Conservation (phyloP, 2,113 vertebrate species). For the Vulpes ferrilata region DNA sequence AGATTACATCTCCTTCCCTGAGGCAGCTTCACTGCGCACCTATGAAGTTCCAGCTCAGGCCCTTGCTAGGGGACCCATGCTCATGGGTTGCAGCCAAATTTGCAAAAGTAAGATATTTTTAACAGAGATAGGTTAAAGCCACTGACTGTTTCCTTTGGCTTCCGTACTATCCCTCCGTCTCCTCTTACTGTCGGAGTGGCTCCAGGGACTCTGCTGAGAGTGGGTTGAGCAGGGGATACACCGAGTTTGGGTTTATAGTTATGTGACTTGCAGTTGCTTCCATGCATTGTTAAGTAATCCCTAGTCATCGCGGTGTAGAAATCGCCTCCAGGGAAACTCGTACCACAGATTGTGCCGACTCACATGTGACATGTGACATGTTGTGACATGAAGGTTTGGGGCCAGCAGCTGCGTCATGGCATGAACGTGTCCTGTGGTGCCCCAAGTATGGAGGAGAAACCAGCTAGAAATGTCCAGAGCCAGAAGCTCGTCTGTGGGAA, state of each 20-base stretch:
- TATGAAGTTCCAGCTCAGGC: neutral
- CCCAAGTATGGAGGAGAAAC: neutral
- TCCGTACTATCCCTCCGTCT: neutral
- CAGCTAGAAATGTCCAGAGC: neutral
- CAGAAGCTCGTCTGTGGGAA: neutral
- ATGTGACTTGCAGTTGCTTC: neutral
- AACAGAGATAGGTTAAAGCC: neutral
- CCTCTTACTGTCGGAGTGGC: neutral
- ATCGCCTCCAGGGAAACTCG: conserved; percentile 3
- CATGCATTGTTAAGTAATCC: neutral
- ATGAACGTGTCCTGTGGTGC: neutral
- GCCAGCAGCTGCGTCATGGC: neutral
- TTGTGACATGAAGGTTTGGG: conserved; percentile 16
- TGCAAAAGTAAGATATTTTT: neutral
- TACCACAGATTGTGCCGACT: neutral
- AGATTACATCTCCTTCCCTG: accelerated
- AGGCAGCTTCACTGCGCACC: neutral
- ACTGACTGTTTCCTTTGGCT: neutral
- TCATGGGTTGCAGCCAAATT: neutral
- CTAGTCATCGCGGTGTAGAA: conserved; percentile 17
- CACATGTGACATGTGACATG: neutral
- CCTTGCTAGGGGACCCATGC: neutral
- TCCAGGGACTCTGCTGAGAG: neutral
- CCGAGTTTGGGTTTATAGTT: neutral
- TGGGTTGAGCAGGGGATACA: neutral